phyloP scores from a whole-genome alignment of 37 sponge, comb jelly and placozoan species.

The Aplysina aerophoba region DNA sequence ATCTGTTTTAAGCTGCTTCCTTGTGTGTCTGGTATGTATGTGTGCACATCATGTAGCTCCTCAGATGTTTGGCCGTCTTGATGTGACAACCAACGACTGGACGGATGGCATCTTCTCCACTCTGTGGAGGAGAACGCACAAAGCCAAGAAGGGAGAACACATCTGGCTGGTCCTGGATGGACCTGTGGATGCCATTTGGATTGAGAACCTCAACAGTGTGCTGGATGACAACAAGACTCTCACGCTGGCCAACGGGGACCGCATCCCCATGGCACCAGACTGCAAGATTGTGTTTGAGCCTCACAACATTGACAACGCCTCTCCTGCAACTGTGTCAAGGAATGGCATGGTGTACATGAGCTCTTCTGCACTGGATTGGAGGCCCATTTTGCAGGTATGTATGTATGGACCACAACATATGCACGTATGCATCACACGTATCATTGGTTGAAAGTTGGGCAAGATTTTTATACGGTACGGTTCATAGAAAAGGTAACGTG shows the following conservation, averaged over 20 bases:
- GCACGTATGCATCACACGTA: no score
- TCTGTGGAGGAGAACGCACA: slow-evolving; percentile 94
- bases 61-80: slow-evolving; percentile 99
- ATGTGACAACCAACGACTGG: slow-evolving; percentile 99
- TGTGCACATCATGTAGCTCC: slow-evolving; percentile 51
- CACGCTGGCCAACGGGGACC: slow-evolving; percentile 98
- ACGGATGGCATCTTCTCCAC: slow-evolving; percentile 99
- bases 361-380: slow-evolving; percentile 95
- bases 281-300: slow-evolving; percentile 98
- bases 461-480: no score
- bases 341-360: slow-evolving; percentile 99
- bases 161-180: slow-evolving; percentile 98
- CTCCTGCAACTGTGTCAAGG: slow-evolving; percentile 98
- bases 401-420: no score
- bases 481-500: no score
- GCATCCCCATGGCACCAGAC: slow-evolving; percentile 96
- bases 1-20: not conserved
- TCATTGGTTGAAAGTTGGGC: no score
- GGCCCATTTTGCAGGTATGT: slow-evolving; percentile 75
- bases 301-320: slow-evolving; percentile 99
- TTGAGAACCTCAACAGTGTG: slow-evolving; percentile 98
- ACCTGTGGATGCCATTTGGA: slow-evolving; percentile 99
- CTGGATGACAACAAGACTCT: slow-evolving; percentile 99
- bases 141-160: slow-evolving; percentile 97
- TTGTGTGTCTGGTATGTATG: not conserved